These are phyloP conservation scores for Caenorhabditis panamensis DNA, from an alignment of 2,888 invertebrate species.

Conservation along the genomic window DNA sequence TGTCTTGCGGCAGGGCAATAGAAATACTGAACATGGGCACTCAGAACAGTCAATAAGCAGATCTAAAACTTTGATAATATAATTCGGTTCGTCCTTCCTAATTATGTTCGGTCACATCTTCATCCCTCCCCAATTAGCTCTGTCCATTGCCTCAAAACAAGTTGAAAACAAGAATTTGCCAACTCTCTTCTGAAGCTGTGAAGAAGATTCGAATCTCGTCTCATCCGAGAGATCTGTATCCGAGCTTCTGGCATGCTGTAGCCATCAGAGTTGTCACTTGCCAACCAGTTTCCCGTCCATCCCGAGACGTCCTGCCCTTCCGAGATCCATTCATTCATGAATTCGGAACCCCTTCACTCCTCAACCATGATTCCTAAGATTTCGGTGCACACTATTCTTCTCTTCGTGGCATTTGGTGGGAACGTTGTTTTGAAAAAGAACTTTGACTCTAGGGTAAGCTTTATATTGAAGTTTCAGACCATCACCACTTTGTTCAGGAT, in stretches of 20 bases:
- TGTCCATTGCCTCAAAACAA: background rate
- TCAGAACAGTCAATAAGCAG: background rate
- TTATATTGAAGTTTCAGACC: no score
- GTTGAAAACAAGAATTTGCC: constrained; percentile 7
- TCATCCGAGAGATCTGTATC: constrained; percentile 26
- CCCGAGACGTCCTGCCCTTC: constrained; percentile 21
- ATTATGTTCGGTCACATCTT: background rate
- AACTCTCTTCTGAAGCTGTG: constrained; percentile 17
- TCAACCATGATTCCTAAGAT: constrained; percentile 21
- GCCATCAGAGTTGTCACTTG: background rate
- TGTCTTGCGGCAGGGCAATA: no score
- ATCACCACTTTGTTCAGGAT: no score
- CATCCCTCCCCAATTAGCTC: background rate
- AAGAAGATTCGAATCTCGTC: constrained; percentile 41
- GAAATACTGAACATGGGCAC: background rate
- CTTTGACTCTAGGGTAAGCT: constrained; percentile 42
- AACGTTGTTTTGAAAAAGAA: constrained; percentile 39
- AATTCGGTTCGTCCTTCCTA: background rate
- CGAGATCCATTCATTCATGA: constrained; percentile 16
- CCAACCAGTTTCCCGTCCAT: constrained; percentile 6
- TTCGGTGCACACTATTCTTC: constrained; percentile 24
- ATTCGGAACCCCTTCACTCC: background rate
- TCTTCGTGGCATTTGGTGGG: constrained; percentile 37
- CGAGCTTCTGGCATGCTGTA: constrained; percentile 11
- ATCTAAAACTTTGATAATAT: background rate